Evolutionary conservation across 53 echinoderm and acorn worm genomes (phyloP).

Genomic region (Antedon mediterranea): DNA sequence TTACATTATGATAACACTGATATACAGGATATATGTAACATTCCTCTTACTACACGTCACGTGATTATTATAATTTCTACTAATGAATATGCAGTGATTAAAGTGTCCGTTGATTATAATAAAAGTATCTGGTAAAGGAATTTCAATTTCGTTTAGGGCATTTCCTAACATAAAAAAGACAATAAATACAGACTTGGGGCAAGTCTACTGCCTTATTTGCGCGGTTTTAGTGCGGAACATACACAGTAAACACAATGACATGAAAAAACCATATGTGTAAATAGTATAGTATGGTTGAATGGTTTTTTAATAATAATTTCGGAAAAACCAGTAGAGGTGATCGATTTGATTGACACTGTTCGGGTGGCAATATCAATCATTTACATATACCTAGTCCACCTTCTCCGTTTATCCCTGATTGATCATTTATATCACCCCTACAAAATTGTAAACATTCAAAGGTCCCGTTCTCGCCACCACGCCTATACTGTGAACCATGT

Average conservation of each 20-base stretch:
- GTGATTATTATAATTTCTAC: no score
- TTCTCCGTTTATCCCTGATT: slow-evolving; percentile 4
- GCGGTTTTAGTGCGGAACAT: slow-evolving; percentile 12
- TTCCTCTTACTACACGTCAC: no score
- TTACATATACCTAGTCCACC: slow-evolving; percentile 23
- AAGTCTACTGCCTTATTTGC: slow-evolving; percentile 7
- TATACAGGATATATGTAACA: no score
- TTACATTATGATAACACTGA: no score
- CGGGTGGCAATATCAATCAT: neutral
- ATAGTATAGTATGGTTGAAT: slow-evolving; percentile 6
- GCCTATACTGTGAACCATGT: slow-evolving; percentile 9
- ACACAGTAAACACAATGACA: slow-evolving; percentile 20
- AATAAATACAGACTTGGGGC: no score
- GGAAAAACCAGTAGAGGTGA: slow-evolving; percentile 1
- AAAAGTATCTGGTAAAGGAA: no score
- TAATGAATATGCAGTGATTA: no score
- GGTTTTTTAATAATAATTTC: slow-evolving; percentile 9
- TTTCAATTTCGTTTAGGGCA: no score
- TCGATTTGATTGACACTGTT: neutral
- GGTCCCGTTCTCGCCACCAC: neutral
- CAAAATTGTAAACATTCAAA: slow-evolving; percentile 19
- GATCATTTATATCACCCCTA: slow-evolving; percentile 1
- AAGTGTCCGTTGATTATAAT: no score
- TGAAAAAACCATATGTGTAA: slow-evolving; percentile 19
- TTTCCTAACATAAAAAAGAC: no score